Percentiles rank a stretch among this genome's conserved stretches.
Conservation (phyloP, 1,140 invertebrate species). For the Paracyclopina nana region DNA sequence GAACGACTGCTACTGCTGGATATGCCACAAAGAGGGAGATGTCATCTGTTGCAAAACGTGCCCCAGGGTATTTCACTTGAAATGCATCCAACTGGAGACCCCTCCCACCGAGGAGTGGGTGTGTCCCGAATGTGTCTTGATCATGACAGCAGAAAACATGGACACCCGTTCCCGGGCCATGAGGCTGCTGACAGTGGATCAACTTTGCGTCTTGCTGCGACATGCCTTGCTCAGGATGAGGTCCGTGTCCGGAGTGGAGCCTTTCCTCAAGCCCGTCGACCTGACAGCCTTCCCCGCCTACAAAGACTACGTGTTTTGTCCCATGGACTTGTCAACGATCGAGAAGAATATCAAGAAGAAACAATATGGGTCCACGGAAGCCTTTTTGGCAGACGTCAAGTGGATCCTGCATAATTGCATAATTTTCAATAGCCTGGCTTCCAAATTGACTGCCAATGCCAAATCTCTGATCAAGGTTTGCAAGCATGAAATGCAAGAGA, state of each 20-base stretch:
- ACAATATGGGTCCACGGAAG: conserved; percentile 67
- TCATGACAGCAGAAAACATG: conserved; percentile 54
- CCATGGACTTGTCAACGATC: conserved; percentile 56
- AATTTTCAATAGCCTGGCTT: conserved; percentile 56
- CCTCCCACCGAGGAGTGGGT: conserved; percentile 44
- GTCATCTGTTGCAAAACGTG: conserved; percentile 51
- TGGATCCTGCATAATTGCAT: conserved; percentile 84
- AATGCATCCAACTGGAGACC: conserved; percentile 42
- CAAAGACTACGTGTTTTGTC: conserved; percentile 53
- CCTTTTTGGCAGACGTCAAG: conserved; percentile 65
- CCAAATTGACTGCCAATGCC: conserved; percentile 51
- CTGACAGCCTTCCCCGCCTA: conserved; percentile 44
- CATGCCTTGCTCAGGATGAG: conserved; percentile 51
- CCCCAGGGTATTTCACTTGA: conserved; percentile 59
- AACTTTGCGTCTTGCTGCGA: conserved; percentile 48
- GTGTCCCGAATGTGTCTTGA: conserved; percentile 61
- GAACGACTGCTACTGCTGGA: conserved; percentile 66
- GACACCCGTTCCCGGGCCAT: conserved; percentile 45
- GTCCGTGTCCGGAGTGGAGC: conserved; percentile 43
- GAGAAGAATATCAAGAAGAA: conserved; percentile 53
- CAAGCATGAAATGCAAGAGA: conserved; percentile 42
- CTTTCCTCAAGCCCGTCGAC: conserved; percentile 53
- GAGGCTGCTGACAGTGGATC: conserved; percentile 45
- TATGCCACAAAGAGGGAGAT: conserved; percentile 50
- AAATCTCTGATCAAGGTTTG: conserved; percentile 41